Evolutionary conservation across 1,140 invertebrate species (phyloP), one percentile per base, ranked within the genome.

Genomic region (Brachionus plicatilis): DNA sequence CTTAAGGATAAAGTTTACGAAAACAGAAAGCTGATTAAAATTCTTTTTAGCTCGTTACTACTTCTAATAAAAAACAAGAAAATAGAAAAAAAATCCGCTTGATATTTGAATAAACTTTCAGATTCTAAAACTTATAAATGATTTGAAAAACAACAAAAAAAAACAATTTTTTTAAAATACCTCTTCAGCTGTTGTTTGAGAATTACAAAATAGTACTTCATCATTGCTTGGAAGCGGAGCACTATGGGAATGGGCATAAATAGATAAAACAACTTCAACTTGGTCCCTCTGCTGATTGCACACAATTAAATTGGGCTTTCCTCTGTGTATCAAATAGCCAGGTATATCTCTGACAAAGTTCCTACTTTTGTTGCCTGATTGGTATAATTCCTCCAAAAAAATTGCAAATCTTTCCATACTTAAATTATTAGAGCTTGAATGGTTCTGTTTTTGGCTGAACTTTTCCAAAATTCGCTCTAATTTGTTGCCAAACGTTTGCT

Each of bases 191-290:
- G 43, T 76, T 24, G 72, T 76, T 24, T 29, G 9, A 5, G 45
- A 76, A n/a, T 87, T 86, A 85, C 88, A 89, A n/a, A 88, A 41
- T 1, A 89, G 86, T 17, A 89, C 86, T 79, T 89, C 88, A 85
- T 88, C 88, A 37, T 86, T 85, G 47, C 83, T 83, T 27, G 88
- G 88, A 20, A 88, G 85, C 3, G 86, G 85, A 17, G 9, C 41
- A 12, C 41, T 20, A 20, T 43, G 20, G 11, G 53, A 14, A 43
- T 60, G 12, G 1, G n/a, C 79, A 47, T 82, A 82, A 14, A 82
- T 65, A 14, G 53, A 65, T 9, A 82, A 27, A 20, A 68, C 53
- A 20, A 68, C 37, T 45, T n/a, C 37, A 27, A 82, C 75, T 45
- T 83, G 84, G 85, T 86, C 85, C 87, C 88, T 86, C 84, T 86